These are phyloP conservation scores for Climacteris rufus DNA, from an alignment of 2,113 vertebrate species.

Conservation along the genomic window DNA sequence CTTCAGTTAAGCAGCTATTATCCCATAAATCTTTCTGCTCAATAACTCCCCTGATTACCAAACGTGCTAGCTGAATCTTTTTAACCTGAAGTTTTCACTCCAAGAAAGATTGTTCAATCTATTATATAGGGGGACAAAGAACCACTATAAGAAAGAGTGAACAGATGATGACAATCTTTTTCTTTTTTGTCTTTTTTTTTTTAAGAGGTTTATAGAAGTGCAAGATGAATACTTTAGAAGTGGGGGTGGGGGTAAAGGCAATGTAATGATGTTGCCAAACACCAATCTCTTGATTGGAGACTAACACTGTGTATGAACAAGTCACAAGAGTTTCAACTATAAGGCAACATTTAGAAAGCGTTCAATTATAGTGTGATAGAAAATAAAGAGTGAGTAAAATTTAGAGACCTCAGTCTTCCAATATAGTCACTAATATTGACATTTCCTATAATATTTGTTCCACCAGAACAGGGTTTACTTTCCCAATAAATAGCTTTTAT, in stretches of 20 bases:
- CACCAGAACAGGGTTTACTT: not conserved
- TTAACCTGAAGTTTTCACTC: not conserved
- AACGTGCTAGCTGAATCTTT: not conserved
- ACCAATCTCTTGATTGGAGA: not conserved
- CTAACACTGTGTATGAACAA: not conserved
- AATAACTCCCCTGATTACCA: not conserved
- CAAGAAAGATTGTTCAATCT: not conserved
- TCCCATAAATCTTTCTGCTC: not conserved
- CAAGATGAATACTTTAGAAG: not conserved
- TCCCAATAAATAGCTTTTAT: not conserved
- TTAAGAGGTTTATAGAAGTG: accelerated
- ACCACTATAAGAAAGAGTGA: not conserved
- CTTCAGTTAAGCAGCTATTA: not conserved
- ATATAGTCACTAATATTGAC: not conserved
- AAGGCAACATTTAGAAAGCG: not conserved
- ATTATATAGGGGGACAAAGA: not conserved
- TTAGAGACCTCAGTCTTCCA: not conserved
- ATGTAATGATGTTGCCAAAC: not conserved
- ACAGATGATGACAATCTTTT: not conserved
- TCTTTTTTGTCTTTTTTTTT: accelerated
- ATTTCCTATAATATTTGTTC: not conserved
- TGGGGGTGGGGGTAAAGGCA: accelerated
- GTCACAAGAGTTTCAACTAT: not conserved
- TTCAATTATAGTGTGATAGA: not conserved
- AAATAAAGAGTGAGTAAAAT: not conserved